A percentile compares a stretch with the other conserved stretches of the same genome.
These are phyloP conservation scores for Raja brachyura DNA, from an alignment of 2,113 vertebrate genomes.

Conservation along the genomic window DNA sequence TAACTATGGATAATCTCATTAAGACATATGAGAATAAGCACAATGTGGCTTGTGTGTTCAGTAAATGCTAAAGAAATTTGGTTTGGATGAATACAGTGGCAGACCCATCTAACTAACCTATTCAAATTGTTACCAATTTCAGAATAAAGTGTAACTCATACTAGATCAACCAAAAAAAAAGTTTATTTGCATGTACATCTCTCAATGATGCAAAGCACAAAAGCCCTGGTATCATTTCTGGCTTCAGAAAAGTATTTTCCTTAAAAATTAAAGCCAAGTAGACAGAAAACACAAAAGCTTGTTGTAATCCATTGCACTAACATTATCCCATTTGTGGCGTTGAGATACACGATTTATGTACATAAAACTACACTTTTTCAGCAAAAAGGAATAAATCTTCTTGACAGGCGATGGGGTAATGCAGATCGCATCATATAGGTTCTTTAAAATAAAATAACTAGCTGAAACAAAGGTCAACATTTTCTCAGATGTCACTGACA, in stretches of 20 bases:
- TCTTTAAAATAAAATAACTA: background rate
- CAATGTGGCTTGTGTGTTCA: background rate
- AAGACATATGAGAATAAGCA: background rate
- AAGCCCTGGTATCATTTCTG: background rate
- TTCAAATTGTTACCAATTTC: background rate
- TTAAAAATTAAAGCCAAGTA: background rate
- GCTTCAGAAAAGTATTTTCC: background rate
- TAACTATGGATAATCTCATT: background rate
- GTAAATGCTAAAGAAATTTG: background rate
- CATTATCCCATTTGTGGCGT: background rate
- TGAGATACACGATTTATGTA: background rate
- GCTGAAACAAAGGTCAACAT: background rate
- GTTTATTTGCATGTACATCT: background rate
- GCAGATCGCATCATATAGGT: background rate
- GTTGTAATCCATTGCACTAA: background rate
- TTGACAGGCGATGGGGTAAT: background rate
- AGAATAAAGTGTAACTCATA: background rate
- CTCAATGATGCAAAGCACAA: background rate
- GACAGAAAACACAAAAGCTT: background rate
- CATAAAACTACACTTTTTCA: background rate
- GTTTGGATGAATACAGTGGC: background rate
- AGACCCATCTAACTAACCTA: background rate
- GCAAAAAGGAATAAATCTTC: background rate
- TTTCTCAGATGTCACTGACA: background rate
- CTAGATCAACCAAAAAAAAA: background rate